Percentiles rank a stretch among this genome's conserved stretches.
Conservation (phyloP, 1,140 invertebrate species). For the Portunus trituberculatus region DNA sequence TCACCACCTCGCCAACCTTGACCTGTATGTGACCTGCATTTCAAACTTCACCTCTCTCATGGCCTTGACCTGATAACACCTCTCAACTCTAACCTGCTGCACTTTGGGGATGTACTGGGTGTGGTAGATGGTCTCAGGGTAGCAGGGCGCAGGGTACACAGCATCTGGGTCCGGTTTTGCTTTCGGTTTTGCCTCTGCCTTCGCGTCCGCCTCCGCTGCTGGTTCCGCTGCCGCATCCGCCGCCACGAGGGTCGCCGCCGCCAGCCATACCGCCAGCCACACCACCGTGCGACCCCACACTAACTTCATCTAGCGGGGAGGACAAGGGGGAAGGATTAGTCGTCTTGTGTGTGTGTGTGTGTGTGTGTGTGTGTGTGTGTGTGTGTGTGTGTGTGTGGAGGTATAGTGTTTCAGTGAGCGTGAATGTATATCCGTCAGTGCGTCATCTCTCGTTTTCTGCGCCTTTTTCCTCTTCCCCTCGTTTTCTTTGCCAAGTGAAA, state of each 20-base stretch:
- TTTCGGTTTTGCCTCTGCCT: background rate
- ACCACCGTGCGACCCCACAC: background rate
- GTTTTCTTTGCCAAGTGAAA: background rate
- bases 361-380: constrained; percentile 50
- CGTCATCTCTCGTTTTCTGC: background rate
- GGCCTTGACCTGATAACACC: background rate
- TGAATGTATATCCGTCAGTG: background rate
- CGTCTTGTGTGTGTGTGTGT: background rate
- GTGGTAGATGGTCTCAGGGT: constrained; percentile 37
- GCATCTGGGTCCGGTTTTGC: constrained; percentile 27
- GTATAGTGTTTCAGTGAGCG: background rate
- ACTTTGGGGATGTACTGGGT: constrained; percentile 42
- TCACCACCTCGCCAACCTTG: too few species aligned
- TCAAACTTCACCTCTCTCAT: too few species aligned
- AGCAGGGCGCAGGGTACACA: constrained; percentile 23
- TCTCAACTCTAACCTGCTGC: constrained; percentile 36
- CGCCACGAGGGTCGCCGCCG: background rate
- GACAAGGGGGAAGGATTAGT: background rate
- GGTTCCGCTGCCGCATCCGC: background rate
- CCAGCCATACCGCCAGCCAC: constrained; percentile 23
- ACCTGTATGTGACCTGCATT: too few species aligned
- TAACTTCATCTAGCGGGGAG: background rate
- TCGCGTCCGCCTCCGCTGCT: constrained; percentile 16
- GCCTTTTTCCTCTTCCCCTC: background rate
- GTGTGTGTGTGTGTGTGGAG: constrained; percentile 24